Base-by-base conservation (phyloP, 2,888 invertebrate species). In the Parnassius apollo region DNA sequence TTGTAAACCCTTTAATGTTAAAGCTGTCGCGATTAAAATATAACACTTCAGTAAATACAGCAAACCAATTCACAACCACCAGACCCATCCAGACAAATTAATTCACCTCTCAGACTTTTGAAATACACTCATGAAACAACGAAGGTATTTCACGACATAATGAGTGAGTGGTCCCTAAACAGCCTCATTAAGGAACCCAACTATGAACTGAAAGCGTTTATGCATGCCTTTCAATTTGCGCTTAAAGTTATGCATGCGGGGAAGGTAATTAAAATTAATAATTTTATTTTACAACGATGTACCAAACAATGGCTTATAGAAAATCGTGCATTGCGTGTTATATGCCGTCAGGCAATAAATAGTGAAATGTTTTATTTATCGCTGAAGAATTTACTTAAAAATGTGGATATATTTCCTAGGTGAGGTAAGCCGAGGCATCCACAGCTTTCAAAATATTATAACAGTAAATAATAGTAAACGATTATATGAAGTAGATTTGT, bases 311-410 rank as follows among this genome's bases (percentile, higher is more conserved):
- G 74, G 76, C 76, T 80, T 82, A 82, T 35, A 46, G 2, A 46
- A 46, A 85, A 80, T 77, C 73, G 70, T 75, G 73, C 68, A 77
- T 86, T 75, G 88, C 85, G 86, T 86, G 87, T 67, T 68, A 48
- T 49, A 54, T 73, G 71, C 71, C 66, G 81, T 80, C 87, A 88
- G 86, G 88, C 88, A 82, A 86, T 77, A 76, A 71, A 77, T 78
- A 73, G 80, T 74, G 76, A 78, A 80, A 75, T 75, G 72, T 75
- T 75, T 71, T 69, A 69, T 69, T 69, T 67, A 53, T 65, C 62
- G 60, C 57, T 61, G 64, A 68, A 73, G 72, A 75, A 66, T 80
- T 80, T 75, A 74, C 67, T 71, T 80, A 73, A 79, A 82, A 81
- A 78, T 78, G 72, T 74, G 68, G 71, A 72, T 75, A 71, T 74